Percentiles rank a stretch among this genome's conserved stretches.
These are phyloP conservation scores for Spea multiplicata DNA, from an alignment of 2,113 vertebrate species.

Conservation along the genomic window DNA sequence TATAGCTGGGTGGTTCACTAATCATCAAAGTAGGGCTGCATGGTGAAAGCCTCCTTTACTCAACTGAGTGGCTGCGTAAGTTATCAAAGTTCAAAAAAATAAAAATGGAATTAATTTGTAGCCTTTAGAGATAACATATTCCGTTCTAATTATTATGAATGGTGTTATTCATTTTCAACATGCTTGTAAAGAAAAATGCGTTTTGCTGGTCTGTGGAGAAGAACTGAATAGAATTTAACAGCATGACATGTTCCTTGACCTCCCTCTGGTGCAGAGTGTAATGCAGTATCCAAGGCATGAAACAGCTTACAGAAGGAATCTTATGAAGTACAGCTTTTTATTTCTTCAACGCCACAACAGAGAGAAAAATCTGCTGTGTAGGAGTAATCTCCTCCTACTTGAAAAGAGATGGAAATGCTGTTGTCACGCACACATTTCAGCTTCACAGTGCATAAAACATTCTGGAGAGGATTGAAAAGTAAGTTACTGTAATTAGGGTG, in stretches of 20 bases:
- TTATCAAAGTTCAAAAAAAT: too few relatives aligned
- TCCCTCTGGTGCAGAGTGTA: constrained; percentile 57
- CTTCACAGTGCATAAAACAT: constrained; percentile 56
- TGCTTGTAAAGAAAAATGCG: constrained; percentile 45
- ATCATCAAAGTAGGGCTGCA: too few relatives aligned
- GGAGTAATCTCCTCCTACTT: constrained; percentile 68
- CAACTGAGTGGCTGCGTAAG: too few relatives aligned
- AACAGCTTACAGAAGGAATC: constrained; percentile 57
- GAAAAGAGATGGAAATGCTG: constrained; percentile 73
- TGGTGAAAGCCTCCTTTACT: too few relatives aligned
- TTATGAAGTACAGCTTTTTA: constrained; percentile 65
- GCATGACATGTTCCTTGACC: constrained; percentile 58
- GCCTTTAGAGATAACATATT: not conserved
- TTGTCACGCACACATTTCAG: constrained; percentile 66
- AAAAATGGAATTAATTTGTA: not conserved
- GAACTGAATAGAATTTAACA: constrained; percentile 60
- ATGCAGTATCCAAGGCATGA: constrained; percentile 58
- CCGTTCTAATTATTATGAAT: not conserved
- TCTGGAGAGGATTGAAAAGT: constrained; percentile 51
- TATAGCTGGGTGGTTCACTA: too few relatives aligned
- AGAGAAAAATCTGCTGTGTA: constrained; percentile 70
- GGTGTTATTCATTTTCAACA: not conserved
- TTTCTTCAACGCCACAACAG: constrained; percentile 72
- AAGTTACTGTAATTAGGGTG: constrained; percentile 21
- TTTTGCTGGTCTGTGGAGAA: constrained; percentile 58